Evolutionary conservation across 1,140 invertebrate genomes (phyloP).

Genomic region (Drosophila ambigua): DNA sequence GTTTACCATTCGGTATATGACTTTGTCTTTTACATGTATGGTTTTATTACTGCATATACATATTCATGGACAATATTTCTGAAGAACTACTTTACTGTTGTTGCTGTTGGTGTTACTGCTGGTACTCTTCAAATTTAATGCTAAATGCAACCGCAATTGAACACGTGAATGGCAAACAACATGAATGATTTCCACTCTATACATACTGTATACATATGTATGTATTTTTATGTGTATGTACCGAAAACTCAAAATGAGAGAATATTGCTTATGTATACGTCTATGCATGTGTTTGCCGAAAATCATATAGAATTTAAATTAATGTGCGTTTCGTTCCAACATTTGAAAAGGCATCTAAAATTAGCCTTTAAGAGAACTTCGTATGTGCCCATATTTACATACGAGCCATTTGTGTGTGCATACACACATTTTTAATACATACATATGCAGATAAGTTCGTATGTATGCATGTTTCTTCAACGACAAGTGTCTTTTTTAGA

Average conservation of each 20-base stretch:
- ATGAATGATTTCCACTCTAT: background rate
- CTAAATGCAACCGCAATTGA: no score
- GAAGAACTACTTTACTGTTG: no score
- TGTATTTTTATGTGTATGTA: background rate
- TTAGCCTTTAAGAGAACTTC: slow-evolving; percentile 31
- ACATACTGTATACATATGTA: background rate
- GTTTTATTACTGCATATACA: no score
- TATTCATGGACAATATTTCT: no score
- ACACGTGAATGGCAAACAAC: no score
- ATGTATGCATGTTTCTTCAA: background rate
- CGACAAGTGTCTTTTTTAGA: slow-evolving; percentile 7
- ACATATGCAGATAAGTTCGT: slow-evolving; percentile 6
- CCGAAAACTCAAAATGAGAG: no score
- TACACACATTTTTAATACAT: slow-evolving; percentile 2
- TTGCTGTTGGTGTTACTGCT: no score
- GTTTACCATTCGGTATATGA: no score
- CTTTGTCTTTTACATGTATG: no score
- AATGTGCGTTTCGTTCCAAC: slow-evolving; percentile 2
- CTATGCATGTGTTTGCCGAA: slow-evolving; percentile 9
- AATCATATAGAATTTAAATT: background rate
- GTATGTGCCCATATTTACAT: slow-evolving; percentile 19
- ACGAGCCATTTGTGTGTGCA: background rate
- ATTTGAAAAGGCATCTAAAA: slow-evolving; percentile 26
- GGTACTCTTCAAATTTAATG: no score
- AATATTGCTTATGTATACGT: no score